These are phyloP conservation scores for Cygnus olor DNA, from an alignment of 2,797 vertebrate species.

Conservation along the genomic window DNA sequence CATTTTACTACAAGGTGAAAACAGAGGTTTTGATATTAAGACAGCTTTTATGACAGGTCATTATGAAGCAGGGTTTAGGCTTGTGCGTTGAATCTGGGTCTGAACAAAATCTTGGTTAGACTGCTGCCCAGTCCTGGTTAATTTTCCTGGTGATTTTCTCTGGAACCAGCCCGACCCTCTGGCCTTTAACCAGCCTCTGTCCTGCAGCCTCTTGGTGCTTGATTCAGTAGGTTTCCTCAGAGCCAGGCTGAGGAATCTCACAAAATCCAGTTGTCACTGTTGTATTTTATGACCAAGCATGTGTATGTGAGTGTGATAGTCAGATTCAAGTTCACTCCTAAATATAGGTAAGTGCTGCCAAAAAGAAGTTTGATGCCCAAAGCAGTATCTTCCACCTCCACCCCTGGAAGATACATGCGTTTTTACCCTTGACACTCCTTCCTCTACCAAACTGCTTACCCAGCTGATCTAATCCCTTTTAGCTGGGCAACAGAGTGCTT, in stretches of 20 bases:
- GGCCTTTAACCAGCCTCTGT: neutral
- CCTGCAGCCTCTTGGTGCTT: accelerated
- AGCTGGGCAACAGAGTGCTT: neutral
- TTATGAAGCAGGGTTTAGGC: neutral
- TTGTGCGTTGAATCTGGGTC: too few species aligned
- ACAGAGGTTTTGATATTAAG: neutral
- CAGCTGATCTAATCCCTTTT: neutral
- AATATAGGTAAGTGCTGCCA: neutral
- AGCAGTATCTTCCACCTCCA: neutral
- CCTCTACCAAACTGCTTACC: neutral
- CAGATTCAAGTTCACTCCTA: neutral
- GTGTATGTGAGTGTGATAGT: too few species aligned
- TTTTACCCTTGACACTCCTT: neutral
- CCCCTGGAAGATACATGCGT: neutral
- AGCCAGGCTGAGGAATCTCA: neutral
- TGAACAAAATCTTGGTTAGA: neutral
- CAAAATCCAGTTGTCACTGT: neutral
- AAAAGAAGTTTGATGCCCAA: neutral
- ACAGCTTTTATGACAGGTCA: neutral
- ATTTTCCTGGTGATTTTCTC: neutral
- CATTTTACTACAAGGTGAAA: neutral
- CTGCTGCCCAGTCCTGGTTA: neutral
- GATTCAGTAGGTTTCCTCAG: neutral
- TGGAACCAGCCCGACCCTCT: neutral
- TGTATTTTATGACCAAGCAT: neutral